Base-by-base conservation (phyloP, 2,888 invertebrate species). In the Diarsia dahlii region DNA sequence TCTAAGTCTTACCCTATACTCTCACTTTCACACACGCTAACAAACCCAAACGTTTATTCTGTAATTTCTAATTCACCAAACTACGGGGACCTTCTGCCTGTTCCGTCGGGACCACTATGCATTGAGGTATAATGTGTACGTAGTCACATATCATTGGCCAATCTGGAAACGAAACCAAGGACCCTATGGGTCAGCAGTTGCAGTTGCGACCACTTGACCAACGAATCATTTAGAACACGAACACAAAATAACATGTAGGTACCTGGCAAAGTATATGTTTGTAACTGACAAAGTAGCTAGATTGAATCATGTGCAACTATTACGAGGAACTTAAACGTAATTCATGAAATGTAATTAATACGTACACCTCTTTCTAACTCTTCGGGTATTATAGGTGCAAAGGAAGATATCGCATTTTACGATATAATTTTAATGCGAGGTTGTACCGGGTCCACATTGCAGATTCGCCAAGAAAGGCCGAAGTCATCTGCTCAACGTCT, bases 401-500 rank as follows among this genome's bases (percentile, higher is more conserved):
- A 9, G 28, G 15, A 23, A 3, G 15, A 2, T 58, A 1, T 15
- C 45, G 8, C n/a, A 45, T 63, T 45, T 0, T 28, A 4, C 62
- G n/a, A 6, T 5, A 12, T 39, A 1, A n/a, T 62, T 39, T 39
- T 39, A 20, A n/a, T 18, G 8, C 63, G 15, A 1, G 58, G 18
- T 28, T 18, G 28, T 58, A 28, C 28, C 3, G 58, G 45, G n/a
- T 63, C 63, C n/a, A n/a, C n/a, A n/a, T n/a, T n/a, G n/a, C 15
- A 54, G 18, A 60, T 74, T 60, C 45, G 46, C 58, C 52, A 85
- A 73, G 74, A 52, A 82, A 63, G 64, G 39, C 62, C 74, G 50
- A 34, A 69, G 48, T 72, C 65, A 66, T 75, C 64, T 48, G 48
- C 65, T 56, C n/a, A 45, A 52, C 46, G 45, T 60, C 56, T 66